Base-by-base conservation (phyloP, 2,888 invertebrate genomes). In the Empis livida region DNA sequence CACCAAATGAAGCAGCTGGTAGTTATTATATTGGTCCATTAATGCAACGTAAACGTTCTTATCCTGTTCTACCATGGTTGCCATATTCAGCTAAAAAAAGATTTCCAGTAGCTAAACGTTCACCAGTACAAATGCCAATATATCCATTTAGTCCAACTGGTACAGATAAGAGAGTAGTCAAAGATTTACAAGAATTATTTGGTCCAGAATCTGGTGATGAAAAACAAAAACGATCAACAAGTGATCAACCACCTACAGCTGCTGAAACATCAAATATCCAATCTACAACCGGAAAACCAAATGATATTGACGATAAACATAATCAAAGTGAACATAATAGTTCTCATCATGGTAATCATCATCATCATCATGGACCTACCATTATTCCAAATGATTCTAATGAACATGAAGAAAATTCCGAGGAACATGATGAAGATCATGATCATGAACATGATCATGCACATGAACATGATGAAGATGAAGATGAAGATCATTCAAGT, bases 161-260 rank as follows among this genome's bases (percentile, higher is more conserved):
- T 43, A 83, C 82, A 2, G 82, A 84, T 59, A 83, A 84, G 3
- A 78, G 77, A 62, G 77, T 84, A 11, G 77, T 79, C 27, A 75
- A 78, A 61, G 84, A 84, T 57, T 64, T 84, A 39, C 80, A 78
- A 39, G 77, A 77, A 59, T 75, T 84, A 50, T 84, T 84, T 59
- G 78, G 77, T 10, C 67, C 71, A 42, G 60, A 70, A 27, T 44
- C 48, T n/a, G 50, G 67, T 35, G 76, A 76, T 16, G 63, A 64
- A 56, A 73, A 71, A 31, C 77, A 76, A 16, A 79, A 79, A 59
- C 68, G 78, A 41, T 65, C 74, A 11, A 59, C 61, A 2, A 59
- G 61, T 47, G 60, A 57, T 16, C 53, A 57, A 44, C 37, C 53
- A 2, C 46, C 51, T 2, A 50, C 53, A 30, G 16, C 39, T 10